A percentile compares a stretch with the other conserved stretches of the same genome.
Conservation (phyloP, 2,113 vertebrate species). For the Pollachius pollachius region DNA sequence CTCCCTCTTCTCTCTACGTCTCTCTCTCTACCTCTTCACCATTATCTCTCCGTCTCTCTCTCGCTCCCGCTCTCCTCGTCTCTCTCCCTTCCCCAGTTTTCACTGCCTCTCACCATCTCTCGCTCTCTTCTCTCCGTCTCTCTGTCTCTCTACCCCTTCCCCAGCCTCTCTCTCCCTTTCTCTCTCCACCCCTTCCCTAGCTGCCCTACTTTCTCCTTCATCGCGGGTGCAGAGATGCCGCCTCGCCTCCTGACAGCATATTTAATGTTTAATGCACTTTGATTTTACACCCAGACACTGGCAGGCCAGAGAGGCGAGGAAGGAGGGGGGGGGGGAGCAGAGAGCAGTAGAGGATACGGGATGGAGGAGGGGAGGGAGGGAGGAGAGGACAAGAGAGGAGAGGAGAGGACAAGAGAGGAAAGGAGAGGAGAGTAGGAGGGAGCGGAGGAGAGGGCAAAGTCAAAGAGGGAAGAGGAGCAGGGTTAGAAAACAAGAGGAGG, state of each 20-base stretch:
- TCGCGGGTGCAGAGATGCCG: conserved; percentile 64
- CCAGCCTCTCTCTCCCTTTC: conserved; percentile 21
- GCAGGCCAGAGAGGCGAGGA: conserved; percentile 46
- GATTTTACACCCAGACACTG: conserved; percentile 80
- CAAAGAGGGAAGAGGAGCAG: not conserved
- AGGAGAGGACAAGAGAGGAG: conserved; percentile 2
- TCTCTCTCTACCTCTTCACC: conserved; percentile 23
- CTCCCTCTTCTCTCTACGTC: conserved; percentile 16
- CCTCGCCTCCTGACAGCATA: conserved; percentile 77
- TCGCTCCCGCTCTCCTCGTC: conserved; percentile 41
- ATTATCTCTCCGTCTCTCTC: conserved; percentile 15
- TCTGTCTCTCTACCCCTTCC: conserved; percentile 37
- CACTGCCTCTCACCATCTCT: conserved; percentile 4
- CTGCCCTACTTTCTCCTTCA: conserved; percentile 74
- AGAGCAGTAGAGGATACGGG: not conserved
- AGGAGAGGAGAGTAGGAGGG: conserved; percentile 2
- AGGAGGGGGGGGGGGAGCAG: conserved; percentile 16
- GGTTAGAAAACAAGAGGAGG: not conserved
- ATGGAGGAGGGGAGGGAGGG: not conserved
- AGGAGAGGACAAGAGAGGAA: not conserved
- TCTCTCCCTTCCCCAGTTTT: not conserved
- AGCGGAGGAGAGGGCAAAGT: not conserved
- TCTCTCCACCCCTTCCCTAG: conserved; percentile 59
- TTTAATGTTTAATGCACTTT: conserved; percentile 97
- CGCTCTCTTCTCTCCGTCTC: conserved; percentile 44